Percentiles rank a stretch among this genome's conserved stretches.
Evolutionary conservation across 30 jellyfish, hydroid and myxozoan genomes (phyloP).

Genomic region (Pseudorhiza aurosa): DNA sequence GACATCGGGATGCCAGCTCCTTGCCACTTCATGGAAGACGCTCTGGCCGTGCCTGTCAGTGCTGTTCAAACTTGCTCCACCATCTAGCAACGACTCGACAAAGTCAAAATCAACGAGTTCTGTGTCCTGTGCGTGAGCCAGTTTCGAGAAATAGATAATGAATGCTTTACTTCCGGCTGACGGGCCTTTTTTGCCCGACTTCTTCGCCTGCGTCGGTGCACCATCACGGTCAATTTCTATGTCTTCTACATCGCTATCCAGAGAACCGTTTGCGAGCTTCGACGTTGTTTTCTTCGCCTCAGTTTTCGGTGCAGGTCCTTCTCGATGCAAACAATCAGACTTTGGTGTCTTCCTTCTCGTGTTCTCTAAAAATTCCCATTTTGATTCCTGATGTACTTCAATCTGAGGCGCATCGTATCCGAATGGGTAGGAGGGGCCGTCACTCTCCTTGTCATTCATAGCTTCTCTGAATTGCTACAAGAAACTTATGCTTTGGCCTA

Average conservation of each 20-base stretch:
- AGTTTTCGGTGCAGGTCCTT: conserved; percentile 79
- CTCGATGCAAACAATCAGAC: conserved; percentile 65
- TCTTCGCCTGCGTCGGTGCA: neutral
- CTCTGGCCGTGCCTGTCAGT: conserved; percentile 86
- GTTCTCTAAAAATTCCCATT: conserved; percentile 73
- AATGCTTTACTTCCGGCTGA: conserved; percentile 78
- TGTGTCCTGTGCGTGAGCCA: conserved; percentile 58
- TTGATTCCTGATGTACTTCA: conserved; percentile 14
- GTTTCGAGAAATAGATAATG: conserved; percentile 67
- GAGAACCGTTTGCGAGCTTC: conserved; percentile 41
- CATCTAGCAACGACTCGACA: conserved; percentile 63
- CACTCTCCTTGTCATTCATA: neutral
- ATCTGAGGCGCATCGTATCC: conserved; percentile 1
- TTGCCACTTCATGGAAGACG: conserved; percentile 91
- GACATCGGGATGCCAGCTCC: conserved; percentile 97
- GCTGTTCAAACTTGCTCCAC: conserved; percentile 82
- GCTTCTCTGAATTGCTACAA: neutral
- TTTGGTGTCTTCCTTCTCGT: conserved; percentile 76
- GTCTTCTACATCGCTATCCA: conserved; percentile 70
- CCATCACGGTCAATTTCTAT: neutral
- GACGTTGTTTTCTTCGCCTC: conserved; percentile 14
- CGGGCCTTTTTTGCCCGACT: neutral
- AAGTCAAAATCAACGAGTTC: conserved; percentile 80
- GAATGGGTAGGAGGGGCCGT: neutral
- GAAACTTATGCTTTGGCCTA: neutral